Conservation (phyloP, 2,888 invertebrate genomes). For the Cenopis cana region DNA sequence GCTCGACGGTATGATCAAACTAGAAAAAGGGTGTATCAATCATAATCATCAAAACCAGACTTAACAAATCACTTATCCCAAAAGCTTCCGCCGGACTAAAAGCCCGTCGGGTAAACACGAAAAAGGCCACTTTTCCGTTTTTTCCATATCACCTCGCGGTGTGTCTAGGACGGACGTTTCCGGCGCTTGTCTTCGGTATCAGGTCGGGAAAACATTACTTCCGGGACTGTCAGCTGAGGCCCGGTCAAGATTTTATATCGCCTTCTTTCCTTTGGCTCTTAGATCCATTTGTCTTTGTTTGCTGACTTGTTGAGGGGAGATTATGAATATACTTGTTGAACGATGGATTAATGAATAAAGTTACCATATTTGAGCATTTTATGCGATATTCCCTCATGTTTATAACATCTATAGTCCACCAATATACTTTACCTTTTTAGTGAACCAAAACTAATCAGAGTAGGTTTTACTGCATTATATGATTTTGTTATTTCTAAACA, state of each 20-base stretch:
- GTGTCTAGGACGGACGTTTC: slow-evolving; percentile 64
- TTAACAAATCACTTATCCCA: slow-evolving; percentile 60
- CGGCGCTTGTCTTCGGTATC: slow-evolving; percentile 78
- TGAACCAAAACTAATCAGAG: too few relatives aligned
- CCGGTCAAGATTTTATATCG: slow-evolving; percentile 62
- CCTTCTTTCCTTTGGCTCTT: slow-evolving; percentile 50
- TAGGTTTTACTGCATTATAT: background rate
- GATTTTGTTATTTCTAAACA: slow-evolving; percentile 7
- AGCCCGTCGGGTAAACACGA: slow-evolving; percentile 54
- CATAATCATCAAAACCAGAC: slow-evolving; percentile 55
- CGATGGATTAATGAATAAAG: slow-evolving; percentile 3
- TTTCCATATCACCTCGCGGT: slow-evolving; percentile 72
- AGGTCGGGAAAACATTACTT: slow-evolving; percentile 75
- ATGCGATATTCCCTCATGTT: background rate
- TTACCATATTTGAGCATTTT: background rate
- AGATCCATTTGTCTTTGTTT: slow-evolving; percentile 44
- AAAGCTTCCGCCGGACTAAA: slow-evolving; percentile 61
- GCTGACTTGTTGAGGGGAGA: slow-evolving; percentile 26
- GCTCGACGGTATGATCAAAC: too few relatives aligned
- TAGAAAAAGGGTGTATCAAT: background rate
- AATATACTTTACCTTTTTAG: too few relatives aligned
- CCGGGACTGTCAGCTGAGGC: slow-evolving; percentile 68
- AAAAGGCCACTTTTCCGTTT: slow-evolving; percentile 58
- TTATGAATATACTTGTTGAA: slow-evolving; percentile 35
- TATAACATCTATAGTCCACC: too few relatives aligned